These are phyloP conservation scores for Onychostoma macrolepis DNA, from an alignment of 2,113 vertebrate genomes.

Conservation along the genomic window DNA sequence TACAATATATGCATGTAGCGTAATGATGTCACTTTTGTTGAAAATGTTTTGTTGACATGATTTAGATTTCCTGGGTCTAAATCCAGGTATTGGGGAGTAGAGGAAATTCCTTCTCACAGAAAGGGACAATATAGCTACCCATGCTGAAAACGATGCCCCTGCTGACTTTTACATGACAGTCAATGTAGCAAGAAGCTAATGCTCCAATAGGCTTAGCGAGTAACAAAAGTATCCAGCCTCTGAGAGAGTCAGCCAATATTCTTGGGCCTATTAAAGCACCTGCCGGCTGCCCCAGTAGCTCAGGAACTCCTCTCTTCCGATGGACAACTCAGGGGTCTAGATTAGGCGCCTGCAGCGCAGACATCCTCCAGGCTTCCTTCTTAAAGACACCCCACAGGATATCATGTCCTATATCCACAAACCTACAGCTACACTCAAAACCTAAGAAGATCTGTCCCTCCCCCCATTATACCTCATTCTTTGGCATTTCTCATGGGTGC, in stretches of 20 bases:
- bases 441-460: constrained; percentile 51
- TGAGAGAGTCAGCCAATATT: constrained; percentile 69
- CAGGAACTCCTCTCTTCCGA: constrained; percentile 64
- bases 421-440: constrained; percentile 55
- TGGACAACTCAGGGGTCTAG: constrained; percentile 57
- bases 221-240: constrained; percentile 75
- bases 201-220: constrained; percentile 72
- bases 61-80: constrained; percentile 67
- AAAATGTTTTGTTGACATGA: constrained; percentile 66
- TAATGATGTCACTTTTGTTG: constrained; percentile 58
- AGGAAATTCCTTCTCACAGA: constrained; percentile 67
- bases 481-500: constrained; percentile 22
- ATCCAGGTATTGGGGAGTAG: constrained; percentile 68
- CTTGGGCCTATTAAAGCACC: constrained; percentile 69
- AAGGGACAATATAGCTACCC: constrained; percentile 76
- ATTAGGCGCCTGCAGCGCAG: constrained; percentile 73
- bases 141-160: constrained; percentile 74
- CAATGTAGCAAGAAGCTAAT: constrained; percentile 74
- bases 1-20: constrained; percentile 51
- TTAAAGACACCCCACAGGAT: constrained; percentile 68
- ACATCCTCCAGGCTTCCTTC: constrained; percentile 61
- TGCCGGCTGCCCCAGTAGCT: constrained; percentile 73
- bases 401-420: constrained; percentile 64
- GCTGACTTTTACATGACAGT: constrained; percentile 76
- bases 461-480: constrained; percentile 51